Percentiles rank a stretch among this genome's conserved stretches.
Conservation (phyloP, 2,797 vertebrate genomes). For the Rhinoraja longicauda region DNA sequence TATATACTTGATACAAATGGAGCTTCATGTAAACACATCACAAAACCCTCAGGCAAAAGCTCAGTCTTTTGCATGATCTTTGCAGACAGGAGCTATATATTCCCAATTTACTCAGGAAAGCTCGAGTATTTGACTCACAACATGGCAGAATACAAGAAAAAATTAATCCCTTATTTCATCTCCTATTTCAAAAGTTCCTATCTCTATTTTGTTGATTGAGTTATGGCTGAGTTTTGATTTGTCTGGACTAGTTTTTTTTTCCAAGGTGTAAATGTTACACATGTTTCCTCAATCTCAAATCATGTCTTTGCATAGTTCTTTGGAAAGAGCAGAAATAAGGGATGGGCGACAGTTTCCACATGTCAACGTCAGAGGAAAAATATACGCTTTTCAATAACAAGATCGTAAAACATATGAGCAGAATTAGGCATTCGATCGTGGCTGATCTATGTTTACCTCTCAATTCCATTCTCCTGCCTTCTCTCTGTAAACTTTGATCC, state of each 20-base stretch:
- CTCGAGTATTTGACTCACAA: background rate
- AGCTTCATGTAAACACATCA: background rate
- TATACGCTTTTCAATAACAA: background rate
- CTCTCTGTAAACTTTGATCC: too few species aligned
- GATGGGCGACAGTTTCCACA: too few species aligned
- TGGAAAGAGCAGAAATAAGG: background rate
- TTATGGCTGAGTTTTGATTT: background rate
- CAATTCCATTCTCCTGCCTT: too few species aligned
- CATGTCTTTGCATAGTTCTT: background rate
- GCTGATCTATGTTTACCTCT: too few species aligned
- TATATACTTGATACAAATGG: background rate
- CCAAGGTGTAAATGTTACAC: background rate
- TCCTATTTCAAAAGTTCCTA: background rate
- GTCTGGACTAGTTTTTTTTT: background rate
- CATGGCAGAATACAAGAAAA: too few species aligned
- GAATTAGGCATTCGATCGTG: too few species aligned
- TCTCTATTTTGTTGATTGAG: background rate
- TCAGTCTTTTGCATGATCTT: background rate
- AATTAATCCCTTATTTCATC: constrained; percentile 1
- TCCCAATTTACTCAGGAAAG: background rate
- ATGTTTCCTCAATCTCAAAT: background rate
- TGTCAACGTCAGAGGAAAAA: background rate
- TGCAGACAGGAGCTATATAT: background rate
- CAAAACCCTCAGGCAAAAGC: background rate
- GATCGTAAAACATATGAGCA: too few species aligned